Conservation (phyloP, 2,113 vertebrate genomes). For the Chlorodrepanis virens region DNA sequence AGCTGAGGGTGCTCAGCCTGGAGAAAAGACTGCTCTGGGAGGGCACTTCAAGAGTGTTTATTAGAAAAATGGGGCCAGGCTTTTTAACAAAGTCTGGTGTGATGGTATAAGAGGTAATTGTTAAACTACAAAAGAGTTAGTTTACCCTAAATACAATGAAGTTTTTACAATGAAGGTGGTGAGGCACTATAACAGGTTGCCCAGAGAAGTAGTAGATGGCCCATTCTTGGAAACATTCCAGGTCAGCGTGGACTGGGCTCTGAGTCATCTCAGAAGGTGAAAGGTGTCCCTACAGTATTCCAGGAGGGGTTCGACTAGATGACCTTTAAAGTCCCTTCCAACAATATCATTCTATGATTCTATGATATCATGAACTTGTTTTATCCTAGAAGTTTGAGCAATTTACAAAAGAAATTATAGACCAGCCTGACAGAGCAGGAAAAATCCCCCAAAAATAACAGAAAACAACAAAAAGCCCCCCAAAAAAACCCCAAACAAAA, state of each 20-base stretch:
- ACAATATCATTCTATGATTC: not conserved
- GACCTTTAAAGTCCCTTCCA: not conserved
- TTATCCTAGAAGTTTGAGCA: not conserved
- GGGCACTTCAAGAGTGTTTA: not conserved
- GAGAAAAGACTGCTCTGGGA: not conserved
- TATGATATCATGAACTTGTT: not conserved
- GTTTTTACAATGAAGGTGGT: not conserved
- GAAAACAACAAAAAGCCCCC: not conserved
- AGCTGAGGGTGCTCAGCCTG: not conserved
- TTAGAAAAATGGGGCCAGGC: not conserved
- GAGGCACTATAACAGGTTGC: not conserved
- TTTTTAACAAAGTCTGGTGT: not conserved
- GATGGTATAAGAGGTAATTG: not conserved
- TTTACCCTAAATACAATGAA: not conserved
- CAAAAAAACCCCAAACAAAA: not conserved
- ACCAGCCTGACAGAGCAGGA: not conserved
- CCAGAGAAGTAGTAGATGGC: not conserved
- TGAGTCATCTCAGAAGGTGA: not conserved
- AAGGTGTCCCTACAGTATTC: not conserved
- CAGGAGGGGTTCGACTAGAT: rapidly evolving
- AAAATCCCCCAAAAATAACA: not conserved
- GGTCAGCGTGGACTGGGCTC: not conserved
- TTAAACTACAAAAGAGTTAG: not conserved
- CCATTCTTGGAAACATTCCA: not conserved
- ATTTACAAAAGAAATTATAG: not conserved